Evolutionary conservation across 2,888 invertebrate species (phyloP), one percentile per base, ranked within the genome.

Genomic region (Tanytarsus gracilentus): DNA sequence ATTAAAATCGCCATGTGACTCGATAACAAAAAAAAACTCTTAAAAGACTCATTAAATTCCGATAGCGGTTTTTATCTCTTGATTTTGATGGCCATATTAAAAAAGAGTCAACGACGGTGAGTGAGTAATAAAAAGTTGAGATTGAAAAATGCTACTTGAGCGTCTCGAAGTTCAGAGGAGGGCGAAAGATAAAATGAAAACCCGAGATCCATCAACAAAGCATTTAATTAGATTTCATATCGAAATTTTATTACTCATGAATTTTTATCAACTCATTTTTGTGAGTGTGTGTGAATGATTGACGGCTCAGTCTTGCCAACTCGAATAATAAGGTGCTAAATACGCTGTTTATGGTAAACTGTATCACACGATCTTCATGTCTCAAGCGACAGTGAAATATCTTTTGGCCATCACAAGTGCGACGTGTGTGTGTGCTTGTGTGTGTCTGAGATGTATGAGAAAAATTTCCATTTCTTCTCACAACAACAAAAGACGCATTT

Each of bases 201-300:
- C 44, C 44, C 44, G 21, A 44, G 44, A 44, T 53, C 53, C 33
- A 53, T 53, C 53, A 53, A 53, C 23, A 33, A 33, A 53, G 33
- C 40, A 55, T 55, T 55, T 55, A 55, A 55, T 55, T 55, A 55
- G 40, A 55, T 40, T 55, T 55, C 52, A 23, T 52, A 36, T 51
- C 27, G 21, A 36, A 21, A 52, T 33, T 23, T 25, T 27, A 4
- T 27, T n/a, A n/a, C n/a, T n/a, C n/a, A n/a, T n/a, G n/a, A n/a
- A n/a, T n/a, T n/a, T n/a, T n/a, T n/a, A n/a, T n/a, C n/a, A n/a
- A n/a, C n/a, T n/a, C n/a, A n/a, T n/a, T n/a, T n/a, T n/a, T n/a
- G n/a, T n/a, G n/a, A n/a, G n/a, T n/a, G n/a, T n/a, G n/a, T n/a
- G n/a, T n/a, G n/a, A n/a, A n/a, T n/a, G n/a, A n/a, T n/a, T n/a